Base-by-base conservation (phyloP, 1,140 invertebrate genomes). In the Drosophila nebulosa region DNA sequence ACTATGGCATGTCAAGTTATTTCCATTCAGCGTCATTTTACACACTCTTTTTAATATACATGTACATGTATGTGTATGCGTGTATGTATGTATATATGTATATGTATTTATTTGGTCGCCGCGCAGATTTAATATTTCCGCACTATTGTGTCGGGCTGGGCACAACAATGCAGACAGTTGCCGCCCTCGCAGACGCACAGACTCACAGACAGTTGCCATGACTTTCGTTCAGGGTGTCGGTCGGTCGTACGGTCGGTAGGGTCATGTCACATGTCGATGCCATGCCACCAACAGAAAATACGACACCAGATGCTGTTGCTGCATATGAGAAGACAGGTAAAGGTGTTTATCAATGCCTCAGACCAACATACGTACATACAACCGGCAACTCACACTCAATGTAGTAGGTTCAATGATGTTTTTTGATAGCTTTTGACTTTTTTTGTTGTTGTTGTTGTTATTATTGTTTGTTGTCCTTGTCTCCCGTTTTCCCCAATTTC, bases 391-490 rank as follows among this genome's bases (percentile, higher is more conserved):
- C 10, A 22, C 9, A 32, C 30, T 32, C 30, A 32, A 12, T 39
- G n/a, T 39, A 10, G 0, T 14, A 16, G 53, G 58, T 66, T 68
- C 64, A 74, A 64, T 78, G 74, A 77, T 72, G 80, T 70, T 66
- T 78, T 85, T 72, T 86, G 81, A 85, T 59, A 81, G 77, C 77
- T 74, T 85, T 85, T 85, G 81, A 80, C 80, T 86, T 69, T 75
- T 64, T 74, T 53, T 65, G 60, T 62, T 69, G 59, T 57, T 83
- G 66, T 72, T 64, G 63, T 51, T 68, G 69, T 79, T 76, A 79
- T 79, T 76, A 76, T 70, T 78, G 60, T 84, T 62, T 59, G 56
- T 51, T 14, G 67, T 66, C 52, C 14, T 39, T 26, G 30, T 50
- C 59, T 65, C 39, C 9, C 9, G 85, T 73, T 24, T 30, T 18